Conservation (phyloP, 2,888 invertebrate species). For the Drosophila bunnanda region DNA sequence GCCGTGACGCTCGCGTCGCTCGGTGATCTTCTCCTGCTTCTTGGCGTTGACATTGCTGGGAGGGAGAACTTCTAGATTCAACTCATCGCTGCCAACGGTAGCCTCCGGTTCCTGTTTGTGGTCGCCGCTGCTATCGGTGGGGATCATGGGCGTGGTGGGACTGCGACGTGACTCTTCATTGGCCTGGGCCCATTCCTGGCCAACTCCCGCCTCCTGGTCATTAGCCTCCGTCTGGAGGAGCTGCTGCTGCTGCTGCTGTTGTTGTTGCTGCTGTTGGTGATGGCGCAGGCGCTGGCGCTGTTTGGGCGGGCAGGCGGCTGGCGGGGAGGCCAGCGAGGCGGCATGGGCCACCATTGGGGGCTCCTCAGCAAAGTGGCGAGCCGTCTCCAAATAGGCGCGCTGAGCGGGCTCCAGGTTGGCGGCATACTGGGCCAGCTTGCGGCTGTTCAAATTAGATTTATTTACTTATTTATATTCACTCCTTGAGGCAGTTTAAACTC, state of each 20-base stretch:
- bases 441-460: slow-evolving; percentile 16
- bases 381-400: slow-evolving; percentile 73
- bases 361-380: slow-evolving; percentile 68
- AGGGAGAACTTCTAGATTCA: not conserved
- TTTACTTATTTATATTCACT: not conserved
- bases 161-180: slow-evolving; percentile 22
- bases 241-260: slow-evolving; percentile 47
- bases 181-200: slow-evolving; percentile 58
- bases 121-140: slow-evolving; percentile 20
- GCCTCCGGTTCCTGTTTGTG: slow-evolving; percentile 41
- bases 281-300: slow-evolving; percentile 72
- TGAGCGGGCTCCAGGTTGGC: slow-evolving; percentile 74
- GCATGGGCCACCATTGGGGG: slow-evolving; percentile 63
- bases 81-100: slow-evolving; percentile 33
- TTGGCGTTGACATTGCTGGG: not conserved
- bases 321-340: slow-evolving; percentile 63
- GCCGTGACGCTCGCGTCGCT: slow-evolving; percentile 76
- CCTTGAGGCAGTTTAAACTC: slow-evolving; percentile 39
- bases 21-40: slow-evolving; percentile 60
- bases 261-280: slow-evolving; percentile 59
- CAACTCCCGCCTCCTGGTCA: slow-evolving; percentile 35
- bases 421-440: slow-evolving; percentile 79
- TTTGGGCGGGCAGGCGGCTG: slow-evolving; percentile 72
- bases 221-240: slow-evolving; percentile 16
- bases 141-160: slow-evolving; percentile 30